Conservation (phyloP, 2,888 invertebrate species). For the Caenorhabditis sp. region DNA sequence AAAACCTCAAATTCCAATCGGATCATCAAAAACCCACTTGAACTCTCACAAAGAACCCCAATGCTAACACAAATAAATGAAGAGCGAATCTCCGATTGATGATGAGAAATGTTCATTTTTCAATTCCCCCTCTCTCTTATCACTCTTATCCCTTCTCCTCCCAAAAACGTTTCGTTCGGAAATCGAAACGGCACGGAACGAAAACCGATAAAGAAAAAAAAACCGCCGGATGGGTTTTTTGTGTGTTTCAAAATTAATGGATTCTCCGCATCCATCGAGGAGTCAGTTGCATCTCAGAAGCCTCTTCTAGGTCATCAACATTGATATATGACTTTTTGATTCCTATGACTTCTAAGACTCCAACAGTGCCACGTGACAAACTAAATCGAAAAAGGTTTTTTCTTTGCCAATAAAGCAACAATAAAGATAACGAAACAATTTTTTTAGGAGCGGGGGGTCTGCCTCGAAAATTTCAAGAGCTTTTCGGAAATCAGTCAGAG, state of each 20-base stretch:
- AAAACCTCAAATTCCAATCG: background rate
- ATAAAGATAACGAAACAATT: conserved; percentile 5
- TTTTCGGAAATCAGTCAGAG: conserved; percentile 66
- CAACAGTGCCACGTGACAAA: conserved; percentile 16
- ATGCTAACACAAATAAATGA: conserved; percentile 59
- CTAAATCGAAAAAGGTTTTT: conserved; percentile 5
- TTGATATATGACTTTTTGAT: conserved; percentile 4
- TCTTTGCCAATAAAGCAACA: background rate
- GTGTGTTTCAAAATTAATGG: conserved; percentile 67
- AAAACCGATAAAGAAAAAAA: conserved; percentile 41
- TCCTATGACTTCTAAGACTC: background rate
- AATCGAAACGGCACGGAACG: conserved; percentile 37
- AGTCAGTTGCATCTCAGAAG: too few species aligned
- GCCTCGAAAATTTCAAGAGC: conserved; percentile 63
- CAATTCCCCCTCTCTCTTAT: conserved; percentile 41
- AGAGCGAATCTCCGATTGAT: background rate
- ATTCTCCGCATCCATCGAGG: too few species aligned
- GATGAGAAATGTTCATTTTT: conserved; percentile 59
- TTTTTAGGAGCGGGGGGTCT: background rate
- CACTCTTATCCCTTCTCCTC: conserved; percentile 16
- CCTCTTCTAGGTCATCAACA: conserved; percentile 20
- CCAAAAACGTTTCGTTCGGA: conserved; percentile 10
- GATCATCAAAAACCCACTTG: background rate
- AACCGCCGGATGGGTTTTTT: conserved; percentile 28
- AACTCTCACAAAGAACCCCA: conserved; percentile 27